Base-by-base conservation (phyloP, 2,113 vertebrate species). In the Dolichallabes microphthalmus region DNA sequence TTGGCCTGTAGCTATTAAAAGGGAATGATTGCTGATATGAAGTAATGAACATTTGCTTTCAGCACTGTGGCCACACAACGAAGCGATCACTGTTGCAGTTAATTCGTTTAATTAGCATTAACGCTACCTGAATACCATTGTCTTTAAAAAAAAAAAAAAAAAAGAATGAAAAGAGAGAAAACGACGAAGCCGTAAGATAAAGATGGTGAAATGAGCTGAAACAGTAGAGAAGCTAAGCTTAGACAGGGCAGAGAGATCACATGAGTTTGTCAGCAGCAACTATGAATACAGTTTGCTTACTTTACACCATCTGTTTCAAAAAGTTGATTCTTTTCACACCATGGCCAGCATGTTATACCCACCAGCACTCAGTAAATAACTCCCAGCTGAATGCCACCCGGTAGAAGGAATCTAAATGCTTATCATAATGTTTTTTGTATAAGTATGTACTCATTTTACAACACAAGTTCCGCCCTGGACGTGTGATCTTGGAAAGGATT, bases 1-100 rank as follows among this genome's bases (percentile, higher is more conserved):
- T 50, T 74, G 55, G 82, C 82, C 35, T 61, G 32, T 45, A 74
- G 66, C 81, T 82, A 53, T 83, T 57, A 60, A 83, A 83, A 74
- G 9, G 55, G 57, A 74, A 83, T 20, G 68, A 73, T 83, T 57
- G 53, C 68, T 25, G 22, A 45, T 35, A 58, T 74, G 22, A 83
- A 83, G 35, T 74, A 60, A 83, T 60, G 55, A 74, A 57, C 32
- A 50, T 58, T 82, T 82, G 81, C 81, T 32, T 82, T 73, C 66
- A 58, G 66, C 30, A 20, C 35, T 52, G 25, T 32, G 45, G 52
- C 63, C 22, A 19, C 64, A 27, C 55, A 73, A n/a, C 12, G 8
- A 15, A 58, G 55, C 58, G 57, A 82, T 82, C 53, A 71, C 53
- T 73, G 57, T 58, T 50, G 76, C 55, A 74, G 55, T 60, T 83